Base-by-base conservation (phyloP, 1,140 invertebrate species). In the Cyclargus thomasi region DNA sequence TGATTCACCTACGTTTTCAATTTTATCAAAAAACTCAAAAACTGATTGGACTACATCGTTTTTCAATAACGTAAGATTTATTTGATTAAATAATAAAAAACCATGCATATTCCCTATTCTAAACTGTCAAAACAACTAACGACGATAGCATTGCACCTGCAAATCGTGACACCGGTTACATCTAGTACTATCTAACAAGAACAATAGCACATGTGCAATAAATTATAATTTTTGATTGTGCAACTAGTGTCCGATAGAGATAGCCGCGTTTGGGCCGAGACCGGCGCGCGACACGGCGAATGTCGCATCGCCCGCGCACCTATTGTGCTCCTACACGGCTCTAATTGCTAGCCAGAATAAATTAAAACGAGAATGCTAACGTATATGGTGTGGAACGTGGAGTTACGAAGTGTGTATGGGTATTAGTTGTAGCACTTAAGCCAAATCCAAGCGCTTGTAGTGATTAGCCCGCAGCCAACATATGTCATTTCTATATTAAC, bases 261-360 rank as follows among this genome's bases (percentile, higher is more conserved):
- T 88, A 88, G 85, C 80, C 80, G 70, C 68, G 73, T 84, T 83
- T 80, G 80, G 71, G 76, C 5, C 29, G 29, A 4, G 29, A 29
- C 29, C 29, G 29, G 29, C 29, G 29, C 5, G 29, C 29, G 29
- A 29, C 29, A n/a, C 29, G 29, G 81, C 83, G 83, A 85, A 84
- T 88, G 84, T 86, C 79, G 78, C 86, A 81, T 86, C 76, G 76
- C 70, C 79, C 74, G 76, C 77, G 75, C 77, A 64, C 76, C 83
- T 57, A 88, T 88, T 88, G 86, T 87, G 79, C 78, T 65, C 79
- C 74, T 79, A 86, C 86, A 86, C 72, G 74, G 76, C 86, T 85
- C 85, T 88, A 87, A 88, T 88, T 88, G 86, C 86, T 71, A 71
- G 73, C 73, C 71, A 73, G 86, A 81, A 88, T 88, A 88, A 88